These are phyloP conservation scores for Pararge aegeria DNA, from an alignment of 1,140 invertebrate species.

Conservation along the genomic window DNA sequence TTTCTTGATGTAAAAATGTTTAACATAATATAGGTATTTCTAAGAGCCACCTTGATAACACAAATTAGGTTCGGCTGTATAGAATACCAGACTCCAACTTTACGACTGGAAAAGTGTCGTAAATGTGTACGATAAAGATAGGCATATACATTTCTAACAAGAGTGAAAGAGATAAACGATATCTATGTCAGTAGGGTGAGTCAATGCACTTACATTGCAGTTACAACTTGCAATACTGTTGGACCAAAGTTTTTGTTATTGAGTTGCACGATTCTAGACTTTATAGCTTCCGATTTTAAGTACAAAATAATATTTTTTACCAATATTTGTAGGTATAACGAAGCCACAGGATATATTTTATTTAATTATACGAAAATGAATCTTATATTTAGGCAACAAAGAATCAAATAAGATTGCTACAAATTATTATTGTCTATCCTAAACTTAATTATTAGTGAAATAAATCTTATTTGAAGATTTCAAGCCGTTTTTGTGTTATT, in stretches of 20 bases:
- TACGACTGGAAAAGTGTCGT: constrained; percentile 26
- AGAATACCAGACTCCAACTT: constrained; percentile 10
- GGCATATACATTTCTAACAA: constrained; percentile 5
- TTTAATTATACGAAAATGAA: no score
- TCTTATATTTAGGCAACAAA: no score
- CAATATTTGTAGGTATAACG: neutral
- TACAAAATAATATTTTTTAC: neutral
- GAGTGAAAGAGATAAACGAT: constrained; percentile 35
- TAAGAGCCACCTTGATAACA: neutral
- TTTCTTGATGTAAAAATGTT: no score
- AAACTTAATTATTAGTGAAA: no score
- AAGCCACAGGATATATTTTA: no score
- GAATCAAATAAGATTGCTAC: no score
- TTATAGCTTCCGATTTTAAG: neutral
- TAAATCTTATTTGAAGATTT: no score
- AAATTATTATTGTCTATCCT: no score
- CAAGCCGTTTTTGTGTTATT: no score
- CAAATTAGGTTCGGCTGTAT: constrained; percentile 4
- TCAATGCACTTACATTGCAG: constrained; percentile 50
- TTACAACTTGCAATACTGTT: constrained; percentile 26
- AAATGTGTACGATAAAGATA: constrained; percentile 16
- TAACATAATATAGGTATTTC: no score
- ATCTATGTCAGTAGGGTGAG: constrained; percentile 59
- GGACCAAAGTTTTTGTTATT: constrained; percentile 2
- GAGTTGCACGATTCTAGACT: neutral